Conservation (phyloP, 2,113 vertebrate genomes). For the Caretta caretta region DNA sequence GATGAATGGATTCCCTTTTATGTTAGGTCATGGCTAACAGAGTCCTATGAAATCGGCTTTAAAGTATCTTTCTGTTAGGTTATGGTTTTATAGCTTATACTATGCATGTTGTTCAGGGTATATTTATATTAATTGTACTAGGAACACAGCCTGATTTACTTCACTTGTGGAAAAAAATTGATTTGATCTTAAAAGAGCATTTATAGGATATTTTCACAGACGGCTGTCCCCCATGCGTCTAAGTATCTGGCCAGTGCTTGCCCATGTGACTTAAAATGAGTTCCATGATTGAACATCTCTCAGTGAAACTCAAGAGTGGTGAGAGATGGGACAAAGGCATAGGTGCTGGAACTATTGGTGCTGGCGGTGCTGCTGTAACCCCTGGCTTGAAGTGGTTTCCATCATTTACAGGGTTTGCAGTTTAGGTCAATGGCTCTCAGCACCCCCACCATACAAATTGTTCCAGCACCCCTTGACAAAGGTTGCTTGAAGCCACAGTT, state of each 20-base stretch:
- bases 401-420: too few relatives aligned
- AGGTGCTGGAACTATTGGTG: too few relatives aligned
- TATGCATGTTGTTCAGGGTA: neutral
- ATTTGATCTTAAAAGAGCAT: constrained; percentile 8
- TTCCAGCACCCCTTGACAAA: neutral
- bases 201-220: constrained; percentile 29
- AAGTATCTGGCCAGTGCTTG: neutral
- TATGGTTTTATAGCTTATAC: constrained; percentile 18
- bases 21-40: constrained; percentile 52
- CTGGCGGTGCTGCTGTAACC: too few relatives aligned
- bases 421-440: too few relatives aligned
- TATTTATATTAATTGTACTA: constrained; percentile 29
- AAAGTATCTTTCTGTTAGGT: constrained; percentile 53
- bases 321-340: neutral
- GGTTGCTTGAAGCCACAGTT: neutral
- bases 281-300: neutral
- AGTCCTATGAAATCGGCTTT: constrained; percentile 57
- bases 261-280: neutral
- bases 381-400: too few relatives aligned
- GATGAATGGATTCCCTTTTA: constrained; percentile 70
- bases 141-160: constrained; percentile 43
- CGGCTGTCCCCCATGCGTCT: neutral
- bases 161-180: neutral
- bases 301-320: accelerated
- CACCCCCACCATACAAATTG: too few relatives aligned